These are phyloP conservation scores for Stictocephala bisonia DNA, from an alignment of 2,888 invertebrate genomes.

Conservation along the genomic window DNA sequence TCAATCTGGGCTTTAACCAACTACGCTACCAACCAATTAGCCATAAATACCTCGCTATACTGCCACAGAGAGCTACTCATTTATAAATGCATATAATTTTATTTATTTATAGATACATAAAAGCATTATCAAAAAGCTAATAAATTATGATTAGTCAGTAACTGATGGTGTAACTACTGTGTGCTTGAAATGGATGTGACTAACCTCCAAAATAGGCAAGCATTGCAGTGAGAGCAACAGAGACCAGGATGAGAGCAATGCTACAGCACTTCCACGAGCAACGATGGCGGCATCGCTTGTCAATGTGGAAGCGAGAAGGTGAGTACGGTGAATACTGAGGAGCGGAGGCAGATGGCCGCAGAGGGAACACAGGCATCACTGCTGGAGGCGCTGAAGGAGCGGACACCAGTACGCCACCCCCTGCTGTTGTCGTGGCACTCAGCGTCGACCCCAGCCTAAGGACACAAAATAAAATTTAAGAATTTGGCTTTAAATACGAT, in stretches of 20 bases:
- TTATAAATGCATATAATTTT: too few species aligned
- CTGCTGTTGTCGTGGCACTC: slow-evolving; percentile 35
- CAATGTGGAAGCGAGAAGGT: slow-evolving; percentile 83
- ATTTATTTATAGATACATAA: too few species aligned
- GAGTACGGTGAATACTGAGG: slow-evolving; percentile 70
- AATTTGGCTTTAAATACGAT: too few species aligned
- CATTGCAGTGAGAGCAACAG: slow-evolving; percentile 91
- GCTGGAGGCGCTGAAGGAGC: slow-evolving; percentile 77
- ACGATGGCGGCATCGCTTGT: slow-evolving; percentile 91
- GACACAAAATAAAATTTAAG: too few species aligned
- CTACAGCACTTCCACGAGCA: slow-evolving; percentile 98
- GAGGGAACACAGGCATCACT: slow-evolving; percentile 90
- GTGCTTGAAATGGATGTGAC: slow-evolving; percentile 63
- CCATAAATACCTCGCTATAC: too few species aligned
- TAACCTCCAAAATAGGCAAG: slow-evolving; percentile 96
- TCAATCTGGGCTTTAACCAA: too few species aligned
- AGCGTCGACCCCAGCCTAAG: slow-evolving; percentile 40
- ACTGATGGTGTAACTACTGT: too few species aligned
- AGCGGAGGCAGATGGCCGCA: slow-evolving; percentile 75
- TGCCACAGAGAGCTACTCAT: too few species aligned
- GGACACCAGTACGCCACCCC: slow-evolving; percentile 69
- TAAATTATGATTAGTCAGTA: too few species aligned
- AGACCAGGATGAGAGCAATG: slow-evolving; percentile 90
- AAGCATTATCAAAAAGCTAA: too few species aligned
- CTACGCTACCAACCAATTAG: too few species aligned